phyloP scores from a whole-genome alignment of 1,140 invertebrate species.

The Hyposmocoma kahamanoa region DNA sequence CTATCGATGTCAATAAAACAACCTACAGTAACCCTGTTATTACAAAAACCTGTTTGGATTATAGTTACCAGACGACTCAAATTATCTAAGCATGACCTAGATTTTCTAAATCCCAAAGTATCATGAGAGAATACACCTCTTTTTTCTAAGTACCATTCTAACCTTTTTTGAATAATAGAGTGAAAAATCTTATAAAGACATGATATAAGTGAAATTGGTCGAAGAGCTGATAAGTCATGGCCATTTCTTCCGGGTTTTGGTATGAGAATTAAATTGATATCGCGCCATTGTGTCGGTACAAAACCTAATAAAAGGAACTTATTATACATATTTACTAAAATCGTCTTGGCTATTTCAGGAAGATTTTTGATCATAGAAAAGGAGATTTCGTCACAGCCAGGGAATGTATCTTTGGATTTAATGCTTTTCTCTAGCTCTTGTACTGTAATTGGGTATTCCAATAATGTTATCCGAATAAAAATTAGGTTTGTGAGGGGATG shows the following conservation, averaged over 20 bases:
- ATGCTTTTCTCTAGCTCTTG: slow-evolving; percentile 17
- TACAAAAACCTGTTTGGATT: slow-evolving; percentile 14
- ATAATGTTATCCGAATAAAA: slow-evolving; percentile 8
- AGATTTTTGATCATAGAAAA: slow-evolving; percentile 17
- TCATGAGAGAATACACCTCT: not conserved
- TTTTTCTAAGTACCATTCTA: slow-evolving; percentile 3
- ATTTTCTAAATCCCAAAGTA: not conserved
- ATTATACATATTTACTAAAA: not conserved
- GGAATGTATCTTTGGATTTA: slow-evolving; percentile 14
- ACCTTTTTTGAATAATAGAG: slow-evolving; percentile 4
- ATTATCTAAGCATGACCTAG: slow-evolving; percentile 10
- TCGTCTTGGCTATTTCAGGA: not conserved
- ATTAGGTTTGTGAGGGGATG: slow-evolving; percentile 2
- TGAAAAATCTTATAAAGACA: slow-evolving; percentile 1
- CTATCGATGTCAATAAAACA: slow-evolving; percentile 11
- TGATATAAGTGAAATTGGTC: not conserved
- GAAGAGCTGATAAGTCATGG: not conserved
- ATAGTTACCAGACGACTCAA: slow-evolving; percentile 4
- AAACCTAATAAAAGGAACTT: not conserved
- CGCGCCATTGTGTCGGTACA: slow-evolving; percentile 2
- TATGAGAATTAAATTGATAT: slow-evolving; percentile 1
- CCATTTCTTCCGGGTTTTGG: not conserved
- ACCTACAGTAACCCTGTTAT: slow-evolving; percentile 8
- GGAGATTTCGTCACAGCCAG: slow-evolving; percentile 17
- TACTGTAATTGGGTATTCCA: slow-evolving; percentile 11